Percentiles rank a stretch among this genome's conserved stretches.
Evolutionary conservation across 2,113 vertebrate species (phyloP).

Genomic region (Melierax canorus): DNA sequence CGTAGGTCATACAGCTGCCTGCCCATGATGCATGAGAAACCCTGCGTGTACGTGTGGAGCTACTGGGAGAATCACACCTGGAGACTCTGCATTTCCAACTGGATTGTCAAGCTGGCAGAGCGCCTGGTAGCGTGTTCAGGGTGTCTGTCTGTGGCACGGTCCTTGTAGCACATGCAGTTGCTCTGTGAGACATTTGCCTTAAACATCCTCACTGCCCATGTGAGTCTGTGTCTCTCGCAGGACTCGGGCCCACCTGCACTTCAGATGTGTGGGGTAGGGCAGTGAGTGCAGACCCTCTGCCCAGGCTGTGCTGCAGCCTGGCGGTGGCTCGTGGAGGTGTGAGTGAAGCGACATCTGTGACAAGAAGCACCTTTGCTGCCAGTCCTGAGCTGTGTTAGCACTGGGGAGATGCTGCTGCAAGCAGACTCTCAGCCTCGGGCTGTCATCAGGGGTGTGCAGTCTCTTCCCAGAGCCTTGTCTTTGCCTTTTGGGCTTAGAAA

Average conservation of each 20-base stretch:
- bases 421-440: neutral
- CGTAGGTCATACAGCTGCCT: conserved; percentile 86
- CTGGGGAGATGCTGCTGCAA: neutral
- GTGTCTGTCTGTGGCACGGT: neutral
- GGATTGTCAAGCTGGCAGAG: conserved; percentile 86
- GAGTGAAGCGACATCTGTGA: rapidly evolving
- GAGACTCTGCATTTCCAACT: conserved; percentile 84
- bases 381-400: neutral
- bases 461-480: neutral
- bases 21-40: conserved; percentile 77
- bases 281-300: neutral
- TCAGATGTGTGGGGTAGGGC: rapidly evolving
- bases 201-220: neutral
- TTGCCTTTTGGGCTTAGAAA: neutral
- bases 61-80: conserved; percentile 89
- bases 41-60: conserved; percentile 85
- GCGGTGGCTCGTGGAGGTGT: neutral
- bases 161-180: neutral
- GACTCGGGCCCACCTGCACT: neutral
- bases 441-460: neutral
- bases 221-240: rapidly evolving
- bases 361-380: neutral
- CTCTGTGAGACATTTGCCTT: neutral
- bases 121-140: conserved; percentile 76
- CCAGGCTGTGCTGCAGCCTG: neutral